Base-by-base conservation (phyloP, 2,797 vertebrate species). In the Sebastes itinus region DNA sequence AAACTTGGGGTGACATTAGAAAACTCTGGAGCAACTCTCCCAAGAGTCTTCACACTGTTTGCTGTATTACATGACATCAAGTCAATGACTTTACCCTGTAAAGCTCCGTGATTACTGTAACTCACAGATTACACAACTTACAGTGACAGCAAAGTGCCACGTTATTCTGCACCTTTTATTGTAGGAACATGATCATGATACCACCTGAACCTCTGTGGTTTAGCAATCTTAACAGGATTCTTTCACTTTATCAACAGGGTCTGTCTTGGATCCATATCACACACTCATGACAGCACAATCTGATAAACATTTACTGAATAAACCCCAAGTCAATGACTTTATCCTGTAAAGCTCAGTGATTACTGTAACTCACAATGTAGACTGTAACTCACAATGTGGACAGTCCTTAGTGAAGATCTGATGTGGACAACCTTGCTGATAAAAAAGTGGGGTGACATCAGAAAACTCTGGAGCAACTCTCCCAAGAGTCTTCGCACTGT, bases 1-100 rank as follows among this genome's bases (percentile, higher is more conserved):
- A 87, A 90, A 9, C 81, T 86, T 77, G 0, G 7, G 5, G 23
- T 59, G 69, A 52, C 75, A 70, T n/a, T 22, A 3, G 52, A 20
- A 78, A 77, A 78, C 66, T 78, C 14, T 23, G 12, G 23, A 58
- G 2, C 14, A 10, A 11, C 14, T 35, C 18, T 59, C 1, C 12
- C 1, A 20, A 9, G 14, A 83, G 42, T 30, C 14, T 23, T 4
- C 2, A 2, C 13, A 16, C 4, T 56, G 1, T 33, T 46, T 38
- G 2, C 6, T 38, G 1, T 28, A 8, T 22, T 2, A 20, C 2
- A 22, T 7, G 3, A 3, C 28, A 12, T 6, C 0, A 56, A n/a
- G 1, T 42, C 6, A 7, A 1, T 7, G 1, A 10, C n/a, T 13
- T 62, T 52, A 42, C 0, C 33, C 33, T 35, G 33, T 5, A 35